Base-by-base conservation (phyloP, 2,797 vertebrate species). In the Coregonus ussuriensis region DNA sequence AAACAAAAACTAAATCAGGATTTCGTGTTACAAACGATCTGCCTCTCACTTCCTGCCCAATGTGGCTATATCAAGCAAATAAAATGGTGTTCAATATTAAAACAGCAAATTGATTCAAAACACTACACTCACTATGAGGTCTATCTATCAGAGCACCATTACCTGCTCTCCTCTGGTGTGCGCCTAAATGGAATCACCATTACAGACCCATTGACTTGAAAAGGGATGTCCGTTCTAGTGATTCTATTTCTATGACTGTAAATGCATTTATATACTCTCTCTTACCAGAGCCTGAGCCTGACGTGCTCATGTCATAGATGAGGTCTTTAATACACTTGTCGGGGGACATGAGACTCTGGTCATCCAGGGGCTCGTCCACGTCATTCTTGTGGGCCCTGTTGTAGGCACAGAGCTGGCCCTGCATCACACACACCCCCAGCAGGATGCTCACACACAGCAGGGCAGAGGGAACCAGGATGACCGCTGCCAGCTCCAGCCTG, bases 251-350 rank as follows among this genome's bases (percentile, higher is more conserved):
- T 47, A 1, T 47, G 41, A 59, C 62, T 65, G 62, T 31, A 25
- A 13, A 66, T 13, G 3, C 21, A 25, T 13, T 33, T 33, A 4
- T 33, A 68, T 2, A 68, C 29, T 16, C 15, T 35, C 29, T 86
- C 94, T 1, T 91, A 99, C 98, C 98, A 21, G 98, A 99, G 86
- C 98, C 97, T 0, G 98, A 99, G 15, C 97, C 98, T 0, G 98
- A 99, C n/a, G 96, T 96, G 0, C 96, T 98, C 94, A 98, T 96
- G 84, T 99, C 97, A 0, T 91, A 95, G 84, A 99, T 98, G 52
- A 99, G 94, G 41, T 99, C 97, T 92, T 94, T 96, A 54, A 99
- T 95, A 21, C 95, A 96, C 91, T 95, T 98, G 25, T 97, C 95
- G 0, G 95, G 76, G 54, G 91, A 92, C 80, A 92, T 93, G 52